Evolutionary conservation across 2,888 invertebrate genomes (phyloP).

Genomic region (Plagiodera versicolora): DNA sequence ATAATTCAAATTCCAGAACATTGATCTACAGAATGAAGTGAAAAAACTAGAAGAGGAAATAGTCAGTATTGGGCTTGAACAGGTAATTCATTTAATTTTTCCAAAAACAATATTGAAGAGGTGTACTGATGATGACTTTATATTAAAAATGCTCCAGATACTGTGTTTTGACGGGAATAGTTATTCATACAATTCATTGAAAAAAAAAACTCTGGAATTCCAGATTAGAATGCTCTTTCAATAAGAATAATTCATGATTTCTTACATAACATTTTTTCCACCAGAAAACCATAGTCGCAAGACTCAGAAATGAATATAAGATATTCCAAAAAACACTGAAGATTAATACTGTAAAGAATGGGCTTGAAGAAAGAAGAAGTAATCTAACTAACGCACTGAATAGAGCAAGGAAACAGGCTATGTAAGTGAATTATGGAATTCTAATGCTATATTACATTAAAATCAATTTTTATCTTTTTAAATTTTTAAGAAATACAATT

Average conservation of each 20-base stretch:
- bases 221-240: no score
- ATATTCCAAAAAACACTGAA: conserved; percentile 46
- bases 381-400: conserved; percentile 49
- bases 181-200: background rate
- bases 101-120: background rate
- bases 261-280: no score
- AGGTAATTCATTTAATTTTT: conserved; percentile 40
- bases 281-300: conserved; percentile 50
- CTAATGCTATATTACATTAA: no score
- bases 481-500: no score
- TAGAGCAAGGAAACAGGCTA: conserved; percentile 52
- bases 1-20: conserved; percentile 40
- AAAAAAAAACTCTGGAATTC: no score
- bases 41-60: conserved; percentile 50
- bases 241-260: no score
- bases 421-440: conserved; percentile 51
- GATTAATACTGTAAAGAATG: conserved; percentile 44
- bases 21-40: conserved; percentile 47
- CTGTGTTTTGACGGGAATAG: background rate
- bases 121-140: background rate
- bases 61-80: conserved; percentile 49
- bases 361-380: conserved; percentile 49
- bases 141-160: background rate
- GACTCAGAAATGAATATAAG: conserved; percentile 49
- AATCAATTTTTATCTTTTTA: no score